These are phyloP conservation scores for Puffinus mauretanicus DNA, from an alignment of 2,113 vertebrate species.

Conservation along the genomic window DNA sequence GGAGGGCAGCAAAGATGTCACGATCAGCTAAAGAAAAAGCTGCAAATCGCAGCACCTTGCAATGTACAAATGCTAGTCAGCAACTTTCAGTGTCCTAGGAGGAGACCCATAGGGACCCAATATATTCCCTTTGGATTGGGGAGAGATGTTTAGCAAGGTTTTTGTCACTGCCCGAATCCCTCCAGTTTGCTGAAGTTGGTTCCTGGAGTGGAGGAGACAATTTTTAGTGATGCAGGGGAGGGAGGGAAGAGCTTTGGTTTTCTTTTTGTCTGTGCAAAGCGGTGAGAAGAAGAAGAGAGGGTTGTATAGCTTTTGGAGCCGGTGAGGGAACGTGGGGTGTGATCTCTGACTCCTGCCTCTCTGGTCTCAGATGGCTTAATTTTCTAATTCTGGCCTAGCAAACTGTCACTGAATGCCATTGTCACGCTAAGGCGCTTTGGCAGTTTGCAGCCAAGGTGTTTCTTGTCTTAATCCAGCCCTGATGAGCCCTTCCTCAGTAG, in stretches of 20 bases:
- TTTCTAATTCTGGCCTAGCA: neutral
- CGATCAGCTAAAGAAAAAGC: neutral
- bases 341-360: neutral
- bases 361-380: neutral
- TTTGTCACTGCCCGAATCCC: neutral
- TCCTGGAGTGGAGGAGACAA: neutral
- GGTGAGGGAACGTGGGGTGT: neutral
- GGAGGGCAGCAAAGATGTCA: neutral
- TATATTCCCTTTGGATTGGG: fast-evolving
- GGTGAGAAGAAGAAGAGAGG: neutral
- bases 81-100: neutral
- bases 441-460: neutral
- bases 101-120: fast-evolving
- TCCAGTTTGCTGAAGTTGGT: neutral
- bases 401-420: neutral
- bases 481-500: neutral
- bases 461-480: neutral
- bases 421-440: neutral
- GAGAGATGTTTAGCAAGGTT: neutral
- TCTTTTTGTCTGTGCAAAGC: neutral
- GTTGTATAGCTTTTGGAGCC: neutral
- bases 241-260: neutral
- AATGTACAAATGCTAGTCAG: neutral
- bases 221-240: neutral
- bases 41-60: neutral